phyloP scores from a whole-genome alignment of 2,797 vertebrate species.

The Mormyrus proboscirostris region DNA sequence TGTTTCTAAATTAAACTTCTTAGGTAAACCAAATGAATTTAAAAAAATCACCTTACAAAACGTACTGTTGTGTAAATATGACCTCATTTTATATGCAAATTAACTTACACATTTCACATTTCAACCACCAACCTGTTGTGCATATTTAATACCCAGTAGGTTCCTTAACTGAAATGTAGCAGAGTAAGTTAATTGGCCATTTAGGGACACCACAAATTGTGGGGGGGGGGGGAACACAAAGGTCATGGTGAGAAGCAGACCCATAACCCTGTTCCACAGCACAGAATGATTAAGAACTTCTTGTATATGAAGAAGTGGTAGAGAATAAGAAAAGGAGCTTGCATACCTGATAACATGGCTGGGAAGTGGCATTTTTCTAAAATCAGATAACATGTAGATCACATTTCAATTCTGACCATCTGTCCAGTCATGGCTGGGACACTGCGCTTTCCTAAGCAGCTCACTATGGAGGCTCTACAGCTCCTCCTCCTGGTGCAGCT shows the following conservation, averaged over 20 bases:
- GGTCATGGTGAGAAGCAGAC: neutral
- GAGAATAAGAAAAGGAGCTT: neutral
- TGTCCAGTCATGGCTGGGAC: neutral
- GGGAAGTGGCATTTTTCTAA: neutral
- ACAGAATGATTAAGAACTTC: neutral
- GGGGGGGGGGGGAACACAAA: neutral
- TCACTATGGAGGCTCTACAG: neutral
- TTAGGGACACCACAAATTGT: neutral
- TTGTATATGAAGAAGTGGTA: neutral
- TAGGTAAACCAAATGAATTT: neutral
- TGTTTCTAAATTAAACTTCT: neutral
- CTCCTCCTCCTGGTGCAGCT: neutral
- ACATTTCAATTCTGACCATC: neutral
- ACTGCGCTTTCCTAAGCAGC: neutral
- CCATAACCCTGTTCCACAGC: neutral
- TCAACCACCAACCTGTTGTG: neutral
- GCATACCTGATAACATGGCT: neutral
- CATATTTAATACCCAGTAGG: neutral
- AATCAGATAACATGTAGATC: neutral
- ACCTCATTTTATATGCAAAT: neutral
- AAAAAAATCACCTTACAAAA: neutral
- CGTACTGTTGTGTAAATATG: neutral
- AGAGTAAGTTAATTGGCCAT: neutral
- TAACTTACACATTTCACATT: neutral
- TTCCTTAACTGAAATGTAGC: neutral